These are phyloP conservation scores for Enhydra lutris DNA, from an alignment of 2,113 vertebrate species.

Conservation along the genomic window DNA sequence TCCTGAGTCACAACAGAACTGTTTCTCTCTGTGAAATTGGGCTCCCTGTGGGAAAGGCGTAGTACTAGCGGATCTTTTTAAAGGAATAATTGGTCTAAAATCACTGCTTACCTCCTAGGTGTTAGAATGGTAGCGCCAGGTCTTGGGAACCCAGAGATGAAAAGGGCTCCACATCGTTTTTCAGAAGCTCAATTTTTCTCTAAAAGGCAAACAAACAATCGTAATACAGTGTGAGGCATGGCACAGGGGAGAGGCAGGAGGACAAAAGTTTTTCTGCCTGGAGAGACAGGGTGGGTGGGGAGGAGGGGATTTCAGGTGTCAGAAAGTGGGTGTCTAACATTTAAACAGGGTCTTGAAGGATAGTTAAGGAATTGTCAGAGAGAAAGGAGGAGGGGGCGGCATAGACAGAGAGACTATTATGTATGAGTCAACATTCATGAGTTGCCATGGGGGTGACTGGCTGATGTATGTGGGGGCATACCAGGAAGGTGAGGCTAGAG, in stretches of 20 bases:
- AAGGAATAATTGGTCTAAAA: neutral
- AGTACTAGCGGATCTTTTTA: neutral
- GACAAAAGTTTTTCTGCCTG: neutral
- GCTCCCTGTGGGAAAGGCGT: neutral
- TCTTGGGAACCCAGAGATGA: neutral
- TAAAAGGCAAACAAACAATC: neutral
- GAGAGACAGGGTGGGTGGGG: neutral
- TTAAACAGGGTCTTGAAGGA: neutral
- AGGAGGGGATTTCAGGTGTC: neutral
- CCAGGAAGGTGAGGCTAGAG: neutral
- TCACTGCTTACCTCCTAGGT: neutral
- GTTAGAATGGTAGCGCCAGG: neutral
- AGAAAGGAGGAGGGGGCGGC: neutral
- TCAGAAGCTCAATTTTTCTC: neutral
- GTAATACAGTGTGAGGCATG: too few relatives aligned
- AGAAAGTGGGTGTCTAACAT: neutral
- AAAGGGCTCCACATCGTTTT: neutral
- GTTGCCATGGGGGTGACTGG: neutral
- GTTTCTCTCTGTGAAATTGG: slow-evolving; percentile 12
- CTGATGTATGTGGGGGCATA: too few relatives aligned
- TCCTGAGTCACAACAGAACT: slow-evolving; percentile 47
- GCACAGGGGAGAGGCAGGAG: neutral
- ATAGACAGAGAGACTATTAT: neutral
- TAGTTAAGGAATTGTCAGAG: neutral
- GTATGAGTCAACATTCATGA: neutral